Base-by-base conservation (phyloP, 37 sponge, comb jelly and placozoan species). In the Ephydatia muelleri region DNA sequence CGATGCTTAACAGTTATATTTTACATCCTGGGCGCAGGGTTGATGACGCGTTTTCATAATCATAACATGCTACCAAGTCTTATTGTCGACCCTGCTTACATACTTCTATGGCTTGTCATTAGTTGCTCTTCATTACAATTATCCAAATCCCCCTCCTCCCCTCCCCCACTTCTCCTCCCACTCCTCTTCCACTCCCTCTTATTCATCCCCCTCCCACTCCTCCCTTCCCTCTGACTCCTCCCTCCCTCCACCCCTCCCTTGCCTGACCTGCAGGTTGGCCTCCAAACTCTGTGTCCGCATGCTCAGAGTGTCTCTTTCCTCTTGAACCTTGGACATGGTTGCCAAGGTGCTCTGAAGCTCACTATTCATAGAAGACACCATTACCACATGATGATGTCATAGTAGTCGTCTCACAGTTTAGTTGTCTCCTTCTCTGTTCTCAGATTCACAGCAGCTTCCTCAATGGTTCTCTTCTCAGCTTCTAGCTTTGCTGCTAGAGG, bases 261-360 rank as follows among this genome's bases (percentile, higher is more conserved):
- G 6, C 43, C 91, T 77, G 16, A 94, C 94, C 70, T 87, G 22
- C 0, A 94, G 79, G 37, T 82, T 79, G 28, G 82, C 39, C 67
- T 94, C 77, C 9, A 94, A 75, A 14, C 72, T 65, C 31, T 69
- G 78, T 25, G 92, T 85, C 29, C 72, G 65, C 40, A 85, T 69
- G 38, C 39, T 29, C 67, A 94, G 76, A 21, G 65, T 74, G 33
- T 73, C 83, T 38, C 87, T 95, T 38, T 95, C 96, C 67, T 89
- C 87, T 68, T 97, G 88, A 65, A 97, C 86, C 73, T 91, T 83
- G 66, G 87, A 80, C 94, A 97, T 91, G 2, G 95, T 77, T 11
- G 67, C 73, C 73, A 95, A 34, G 2, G 94, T 91, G 39, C 78
- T 84, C 72, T 93, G 91, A 32, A 97, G 77, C 78, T 95, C 95